phyloP scores from a whole-genome alignment of 2,888 invertebrate genomes.

The Cinara cedri region DNA sequence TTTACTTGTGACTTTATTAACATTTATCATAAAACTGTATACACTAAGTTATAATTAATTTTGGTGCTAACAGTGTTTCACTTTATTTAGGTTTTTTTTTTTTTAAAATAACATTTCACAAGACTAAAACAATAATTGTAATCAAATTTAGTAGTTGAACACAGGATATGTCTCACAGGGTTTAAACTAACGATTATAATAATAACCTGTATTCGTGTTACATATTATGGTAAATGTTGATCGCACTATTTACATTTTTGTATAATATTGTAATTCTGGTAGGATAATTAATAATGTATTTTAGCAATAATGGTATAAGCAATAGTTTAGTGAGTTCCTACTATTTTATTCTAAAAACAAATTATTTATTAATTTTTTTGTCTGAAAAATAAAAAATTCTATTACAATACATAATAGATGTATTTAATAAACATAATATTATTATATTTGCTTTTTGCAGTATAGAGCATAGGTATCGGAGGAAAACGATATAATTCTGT shows the following conservation, averaged over 20 bases:
- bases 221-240: neutral
- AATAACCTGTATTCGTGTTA: slow-evolving; percentile 1
- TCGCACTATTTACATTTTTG: neutral
- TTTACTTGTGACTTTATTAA: slow-evolving; percentile 21
- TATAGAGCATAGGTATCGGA: neutral
- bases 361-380: slow-evolving; percentile 45
- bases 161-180: slow-evolving; percentile 43
- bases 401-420: slow-evolving; percentile 39
- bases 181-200: slow-evolving; percentile 26
- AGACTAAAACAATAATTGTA: slow-evolving; percentile 27
- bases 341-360: slow-evolving; percentile 45
- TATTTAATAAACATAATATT: slow-evolving; percentile 39
- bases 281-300: slow-evolving; percentile 15
- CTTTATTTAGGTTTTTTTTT: neutral
- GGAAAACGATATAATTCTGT: slow-evolving; percentile 9
- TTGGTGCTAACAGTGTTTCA: slow-evolving; percentile 42
- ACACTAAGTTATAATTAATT: slow-evolving; percentile 33
- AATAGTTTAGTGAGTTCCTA: slow-evolving; percentile 55
- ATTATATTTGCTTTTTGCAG: slow-evolving; percentile 13
- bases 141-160: slow-evolving; percentile 37
- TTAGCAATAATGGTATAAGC: slow-evolving; percentile 52
- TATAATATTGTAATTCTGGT: slow-evolving; percentile 6
- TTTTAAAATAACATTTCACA: slow-evolving; percentile 8
- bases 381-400: slow-evolving; percentile 20
- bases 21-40: slow-evolving; percentile 24